Conservation (phyloP, 2,113 vertebrate species). For the Oncorhynchus kisutch region DNA sequence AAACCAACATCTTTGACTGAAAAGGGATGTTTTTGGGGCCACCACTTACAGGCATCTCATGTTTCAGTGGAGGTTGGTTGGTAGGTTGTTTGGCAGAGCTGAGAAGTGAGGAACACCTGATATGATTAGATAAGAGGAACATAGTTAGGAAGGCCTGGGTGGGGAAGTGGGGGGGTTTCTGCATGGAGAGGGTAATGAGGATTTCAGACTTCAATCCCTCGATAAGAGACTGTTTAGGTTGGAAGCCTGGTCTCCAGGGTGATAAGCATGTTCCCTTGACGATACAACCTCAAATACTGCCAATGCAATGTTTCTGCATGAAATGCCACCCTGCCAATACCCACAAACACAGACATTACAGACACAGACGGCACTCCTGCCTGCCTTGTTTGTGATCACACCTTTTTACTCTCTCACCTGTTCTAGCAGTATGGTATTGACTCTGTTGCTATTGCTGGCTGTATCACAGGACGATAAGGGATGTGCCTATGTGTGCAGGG, state of each 20-base stretch:
- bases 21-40: background rate
- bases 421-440: conserved; percentile 4
- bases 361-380: background rate
- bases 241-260: conserved; percentile 29
- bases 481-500: background rate
- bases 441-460: background rate
- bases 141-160: background rate
- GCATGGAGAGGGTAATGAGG: conserved; percentile 45
- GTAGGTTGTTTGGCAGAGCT: background rate
- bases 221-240: conserved; percentile 28
- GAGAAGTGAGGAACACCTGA: background rate
- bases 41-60: conserved; percentile 26
- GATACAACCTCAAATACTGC: conserved; percentile 8
- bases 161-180: conserved; percentile 25
- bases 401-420: background rate
- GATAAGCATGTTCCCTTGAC: conserved; percentile 27
- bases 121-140: background rate
- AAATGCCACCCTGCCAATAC: conserved; percentile 12
- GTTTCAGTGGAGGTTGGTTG: conserved; percentile 29
- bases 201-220: background rate
- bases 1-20: conserved; percentile 11
- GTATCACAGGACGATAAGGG: no score
- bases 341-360: conserved; percentile 13
- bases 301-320: conserved; percentile 43
- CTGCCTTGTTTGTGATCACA: background rate